A percentile compares a stretch with the other conserved stretches of the same genome.
These are phyloP conservation scores for Amphimedon queenslandica DNA, from an alignment of 37 sponge, comb jelly and placozoan species.

Conservation along the genomic window DNA sequence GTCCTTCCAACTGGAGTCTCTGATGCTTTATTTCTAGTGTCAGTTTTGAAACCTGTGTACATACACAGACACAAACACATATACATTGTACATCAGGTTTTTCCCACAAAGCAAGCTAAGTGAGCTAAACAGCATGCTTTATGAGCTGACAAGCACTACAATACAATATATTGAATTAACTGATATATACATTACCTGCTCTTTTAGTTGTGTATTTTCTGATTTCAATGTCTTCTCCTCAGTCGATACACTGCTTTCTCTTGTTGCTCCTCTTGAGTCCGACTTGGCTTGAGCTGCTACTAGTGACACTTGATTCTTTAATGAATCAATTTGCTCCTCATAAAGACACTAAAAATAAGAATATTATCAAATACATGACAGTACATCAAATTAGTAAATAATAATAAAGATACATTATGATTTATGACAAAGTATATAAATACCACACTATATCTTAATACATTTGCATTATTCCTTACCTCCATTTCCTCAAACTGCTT, in stretches of 20 bases:
- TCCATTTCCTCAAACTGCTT: constrained; percentile 53
- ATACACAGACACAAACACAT: not conserved
- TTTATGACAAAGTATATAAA: too few species aligned
- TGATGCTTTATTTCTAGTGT: constrained; percentile 23
- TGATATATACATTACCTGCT: constrained; percentile 1
- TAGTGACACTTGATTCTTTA: constrained; percentile 9
- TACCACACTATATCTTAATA: too few species aligned
- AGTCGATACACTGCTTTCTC: not conserved
- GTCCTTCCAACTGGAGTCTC: constrained; percentile 35
- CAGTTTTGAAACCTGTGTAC: constrained; percentile 31
- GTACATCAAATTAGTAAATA: too few species aligned
- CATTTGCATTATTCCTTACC: constrained; percentile 29
- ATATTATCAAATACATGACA: not conserved
- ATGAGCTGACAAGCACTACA: too few species aligned
- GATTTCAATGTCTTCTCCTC: not conserved
- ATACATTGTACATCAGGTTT: too few species aligned
- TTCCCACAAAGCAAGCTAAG: too few species aligned
- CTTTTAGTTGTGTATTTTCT: constrained; percentile 1
- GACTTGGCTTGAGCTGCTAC: not conserved
- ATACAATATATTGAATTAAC: not conserved
- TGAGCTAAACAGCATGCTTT: too few species aligned
- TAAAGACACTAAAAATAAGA: constrained; percentile 15
- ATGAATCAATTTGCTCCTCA: constrained; percentile 27
- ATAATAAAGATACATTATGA: too few species aligned
- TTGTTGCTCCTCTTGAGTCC: not conserved